These are phyloP conservation scores for Camponotus pennsylvanicus DNA, from an alignment of 1,140 invertebrate species.

Conservation along the genomic window DNA sequence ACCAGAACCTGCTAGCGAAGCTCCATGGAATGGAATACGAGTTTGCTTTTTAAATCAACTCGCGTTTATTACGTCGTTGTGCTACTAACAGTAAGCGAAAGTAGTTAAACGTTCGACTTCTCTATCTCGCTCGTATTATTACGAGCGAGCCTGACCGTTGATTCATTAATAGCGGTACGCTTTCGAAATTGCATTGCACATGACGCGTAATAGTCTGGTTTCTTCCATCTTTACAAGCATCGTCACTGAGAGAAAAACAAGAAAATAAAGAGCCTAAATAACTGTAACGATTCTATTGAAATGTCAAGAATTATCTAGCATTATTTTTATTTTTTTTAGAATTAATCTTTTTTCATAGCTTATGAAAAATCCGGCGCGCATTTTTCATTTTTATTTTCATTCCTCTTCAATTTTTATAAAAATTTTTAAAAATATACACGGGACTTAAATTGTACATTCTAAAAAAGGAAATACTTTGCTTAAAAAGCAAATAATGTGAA, in stretches of 20 bases:
- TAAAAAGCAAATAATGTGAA: not conserved
- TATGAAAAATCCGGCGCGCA: not conserved
- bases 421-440: no score
- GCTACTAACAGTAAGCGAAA: not conserved
- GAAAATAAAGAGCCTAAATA: not conserved
- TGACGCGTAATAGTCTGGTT: constrained; percentile 28
- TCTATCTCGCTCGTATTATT: constrained; percentile 23
- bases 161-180: constrained; percentile 52
- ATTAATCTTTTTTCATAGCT: not conserved
- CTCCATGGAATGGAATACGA: not conserved
- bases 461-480: not conserved
- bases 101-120: constrained; percentile 33
- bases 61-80: constrained; percentile 18
- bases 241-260: not conserved
- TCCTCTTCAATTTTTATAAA: no score
- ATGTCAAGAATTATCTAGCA: no score
- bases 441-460: not conserved
- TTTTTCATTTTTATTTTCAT: not conserved
- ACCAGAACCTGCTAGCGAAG: not conserved
- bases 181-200: constrained; percentile 48
- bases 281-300: no score
- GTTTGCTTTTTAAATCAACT: constrained; percentile 27
- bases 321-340: not conserved
- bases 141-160: constrained; percentile 31
- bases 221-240: constrained; percentile 12